phyloP scores from a whole-genome alignment of 2,888 invertebrate genomes.

The Halictus quadricinctus region DNA sequence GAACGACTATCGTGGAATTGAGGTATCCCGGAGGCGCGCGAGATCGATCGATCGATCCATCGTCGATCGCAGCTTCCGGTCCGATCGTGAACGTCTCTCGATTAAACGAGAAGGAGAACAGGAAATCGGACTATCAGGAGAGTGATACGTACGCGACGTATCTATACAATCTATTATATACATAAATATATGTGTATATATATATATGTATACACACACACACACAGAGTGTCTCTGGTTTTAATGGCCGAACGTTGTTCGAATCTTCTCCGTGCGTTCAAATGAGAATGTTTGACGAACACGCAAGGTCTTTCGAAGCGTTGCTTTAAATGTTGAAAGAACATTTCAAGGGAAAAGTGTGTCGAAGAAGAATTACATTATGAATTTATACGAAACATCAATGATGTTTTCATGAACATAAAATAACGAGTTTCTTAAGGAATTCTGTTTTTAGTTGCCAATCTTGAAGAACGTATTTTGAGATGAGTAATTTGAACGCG shows the following conservation, averaged over 20 bases:
- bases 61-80: constrained; percentile 19
- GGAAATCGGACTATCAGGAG: constrained; percentile 34
- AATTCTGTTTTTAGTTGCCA: too few species aligned
- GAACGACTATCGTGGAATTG: neutral
- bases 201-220: neutral
- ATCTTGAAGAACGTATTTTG: too few species aligned
- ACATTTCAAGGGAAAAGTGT: too few species aligned
- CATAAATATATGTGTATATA: constrained; percentile 23
- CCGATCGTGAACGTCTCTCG: constrained; percentile 26
- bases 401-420: too few species aligned
- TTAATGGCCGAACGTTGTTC: neutral
- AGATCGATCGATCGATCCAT: constrained; percentile 6
- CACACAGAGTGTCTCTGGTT: neutral
- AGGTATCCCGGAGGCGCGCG: neutral
- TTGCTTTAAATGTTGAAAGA: too few species aligned
- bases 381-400: too few species aligned
- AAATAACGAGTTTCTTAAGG: too few species aligned
- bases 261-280: neutral
- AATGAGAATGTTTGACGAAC: neutral
- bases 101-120: neutral
- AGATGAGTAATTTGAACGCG: too few species aligned
- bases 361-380: too few species aligned
- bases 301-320: neutral
- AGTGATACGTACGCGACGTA: neutral
- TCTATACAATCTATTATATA: neutral